Evolutionary conservation across 2,888 invertebrate species (phyloP).

Genomic region (Orchestes rusci): DNA sequence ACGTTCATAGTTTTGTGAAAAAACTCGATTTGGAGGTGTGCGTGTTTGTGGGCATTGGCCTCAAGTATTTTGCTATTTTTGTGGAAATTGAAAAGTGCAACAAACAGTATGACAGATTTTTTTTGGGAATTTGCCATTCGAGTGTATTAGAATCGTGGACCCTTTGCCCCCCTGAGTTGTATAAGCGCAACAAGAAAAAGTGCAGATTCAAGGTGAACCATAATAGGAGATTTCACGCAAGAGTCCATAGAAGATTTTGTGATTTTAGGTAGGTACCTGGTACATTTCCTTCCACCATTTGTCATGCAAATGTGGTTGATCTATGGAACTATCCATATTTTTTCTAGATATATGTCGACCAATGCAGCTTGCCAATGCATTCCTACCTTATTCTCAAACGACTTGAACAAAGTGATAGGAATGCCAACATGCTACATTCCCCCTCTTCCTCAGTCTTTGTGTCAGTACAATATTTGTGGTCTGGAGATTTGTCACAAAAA

Average conservation of each 20-base stretch:
- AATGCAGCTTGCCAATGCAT: conserved; percentile 30
- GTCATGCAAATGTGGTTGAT: too few species aligned
- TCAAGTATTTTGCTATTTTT: conserved; percentile 43
- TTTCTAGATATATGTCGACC: conserved; percentile 36
- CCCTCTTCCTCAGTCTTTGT: conserved; percentile 40
- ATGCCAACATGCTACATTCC: conserved; percentile 44
- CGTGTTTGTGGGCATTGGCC: conserved; percentile 44
- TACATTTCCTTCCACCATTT: too few species aligned
- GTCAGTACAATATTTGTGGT: conserved; percentile 43
- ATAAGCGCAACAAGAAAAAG: conserved; percentile 37
- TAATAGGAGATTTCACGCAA: conserved; percentile 24
- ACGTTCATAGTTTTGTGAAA: conserved; percentile 40
- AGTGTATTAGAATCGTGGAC: conserved; percentile 41
- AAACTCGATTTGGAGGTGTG: conserved; percentile 44
- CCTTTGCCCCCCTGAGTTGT: conserved; percentile 40
- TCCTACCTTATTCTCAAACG: conserved; percentile 33
- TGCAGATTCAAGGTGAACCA: conserved; percentile 36
- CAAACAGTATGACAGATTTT: conserved; percentile 33
- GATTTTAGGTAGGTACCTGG: too few species aligned
- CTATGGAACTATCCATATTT: too few species aligned
- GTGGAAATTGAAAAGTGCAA: conserved; percentile 31
- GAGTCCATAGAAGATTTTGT: conserved; percentile 45
- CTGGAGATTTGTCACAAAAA: conserved; percentile 37
- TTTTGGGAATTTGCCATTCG: conserved; percentile 43
- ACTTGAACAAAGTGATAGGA: conserved; percentile 39